Conservation (phyloP, 2,113 vertebrate genomes). For the Alligator mississippiensis region DNA sequence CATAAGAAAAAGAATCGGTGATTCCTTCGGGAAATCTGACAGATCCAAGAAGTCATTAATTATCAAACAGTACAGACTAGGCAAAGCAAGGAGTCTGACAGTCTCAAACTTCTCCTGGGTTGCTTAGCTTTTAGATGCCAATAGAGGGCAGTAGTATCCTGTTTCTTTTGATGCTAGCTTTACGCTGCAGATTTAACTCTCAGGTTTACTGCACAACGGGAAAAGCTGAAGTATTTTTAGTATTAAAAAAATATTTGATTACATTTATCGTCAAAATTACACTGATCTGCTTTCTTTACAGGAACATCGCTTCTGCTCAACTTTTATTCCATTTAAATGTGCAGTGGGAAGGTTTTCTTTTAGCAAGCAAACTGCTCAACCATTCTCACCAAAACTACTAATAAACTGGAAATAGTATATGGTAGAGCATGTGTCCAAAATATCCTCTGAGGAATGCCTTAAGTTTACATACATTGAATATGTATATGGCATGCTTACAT, state of each 20-base stretch:
- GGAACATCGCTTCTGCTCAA: fast-evolving
- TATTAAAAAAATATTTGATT: background rate
- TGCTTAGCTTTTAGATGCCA: conserved; percentile 62
- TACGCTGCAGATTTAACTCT: background rate
- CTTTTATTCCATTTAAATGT: fast-evolving
- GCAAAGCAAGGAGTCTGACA: background rate
- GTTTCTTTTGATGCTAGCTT: conserved; percentile 15
- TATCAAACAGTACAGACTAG: background rate
- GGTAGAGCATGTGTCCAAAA: background rate
- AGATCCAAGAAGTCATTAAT: background rate
- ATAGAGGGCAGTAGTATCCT: conserved; percentile 91
- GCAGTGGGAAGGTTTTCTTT: background rate
- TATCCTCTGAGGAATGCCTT: fast-evolving
- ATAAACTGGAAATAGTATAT: background rate
- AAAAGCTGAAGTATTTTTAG: background rate
- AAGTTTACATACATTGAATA: background rate
- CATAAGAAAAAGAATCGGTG: background rate
- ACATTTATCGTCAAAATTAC: background rate
- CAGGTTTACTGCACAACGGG: background rate
- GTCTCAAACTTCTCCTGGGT: background rate
- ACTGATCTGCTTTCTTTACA: fast-evolving
- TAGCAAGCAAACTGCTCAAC: background rate
- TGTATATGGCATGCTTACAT: fast-evolving
- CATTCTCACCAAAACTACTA: background rate
- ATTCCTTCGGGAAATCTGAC: conserved; percentile 5